Base-by-base conservation (phyloP, 2,797 vertebrate species). In the Gadopsis marmoratus region DNA sequence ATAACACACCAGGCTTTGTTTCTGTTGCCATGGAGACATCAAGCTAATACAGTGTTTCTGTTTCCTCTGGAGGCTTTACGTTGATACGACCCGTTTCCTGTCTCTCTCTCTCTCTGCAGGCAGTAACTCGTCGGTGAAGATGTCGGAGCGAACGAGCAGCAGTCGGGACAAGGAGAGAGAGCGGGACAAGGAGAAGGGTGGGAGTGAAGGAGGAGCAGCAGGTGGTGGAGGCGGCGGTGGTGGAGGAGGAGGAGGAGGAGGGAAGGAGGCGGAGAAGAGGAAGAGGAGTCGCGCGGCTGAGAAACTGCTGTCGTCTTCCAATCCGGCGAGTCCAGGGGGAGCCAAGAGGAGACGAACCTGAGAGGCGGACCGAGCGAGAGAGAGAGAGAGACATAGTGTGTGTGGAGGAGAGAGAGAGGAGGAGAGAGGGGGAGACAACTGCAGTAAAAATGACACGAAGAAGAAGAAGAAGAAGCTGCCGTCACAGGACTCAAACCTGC, bases 41-140 rank as follows among this genome's bases (percentile, higher is more conserved):
- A 33, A 33, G 33, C 33, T 33, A 33, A 43, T 13, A 37, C 53
- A 17, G 33, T 58, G 55, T 58, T 58, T 33, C 9, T 35, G 17
- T 1, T 33, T 41, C 7, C 6, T 37, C 39, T 1, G 13, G 41
- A n/a, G 23, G 48, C 48, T 73, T 61, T 58, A 7, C 60, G 66
- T 83, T 77, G 58, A 87, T 88, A 73, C 71, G 59, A 82, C 9
- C 4, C 5, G 33, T 35, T 45, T 17, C 41, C 51, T 43, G 17
- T 56, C 16, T 45, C 19, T 88, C n/a, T n/a, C 85, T 45, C 2
- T 54, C 4, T 68, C 62, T 7, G 39, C 85, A 94, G 94, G 93
- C 58, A 94, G 93, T 10, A 94, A 93, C 91, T 94, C 94, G 2
- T 95, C 90, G 1, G 86, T 94, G 86, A 93, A 94, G 83, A 89